These are phyloP conservation scores for Osedax frankpressi DNA, from an alignment of 2,888 invertebrate species.

Conservation along the genomic window DNA sequence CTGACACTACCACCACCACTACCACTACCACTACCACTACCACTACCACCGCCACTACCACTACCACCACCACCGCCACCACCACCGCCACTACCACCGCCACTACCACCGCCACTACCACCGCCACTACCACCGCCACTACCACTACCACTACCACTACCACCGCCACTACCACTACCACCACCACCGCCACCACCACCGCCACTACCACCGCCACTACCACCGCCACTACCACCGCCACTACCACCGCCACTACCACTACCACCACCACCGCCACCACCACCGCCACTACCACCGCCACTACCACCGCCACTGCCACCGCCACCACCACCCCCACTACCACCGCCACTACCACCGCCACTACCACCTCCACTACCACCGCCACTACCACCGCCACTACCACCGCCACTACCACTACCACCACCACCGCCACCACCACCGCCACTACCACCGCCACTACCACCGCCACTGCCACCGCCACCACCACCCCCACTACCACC, in stretches of 20 bases:
- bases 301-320: background rate
- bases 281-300: background rate
- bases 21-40: conserved; percentile 13
- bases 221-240: background rate
- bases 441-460: background rate
- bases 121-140: too few relatives aligned
- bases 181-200: background rate
- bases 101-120: too few relatives aligned
- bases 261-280: conserved; percentile 1
- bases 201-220: background rate
- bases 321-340: too few relatives aligned
- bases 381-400: background rate
- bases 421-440: background rate
- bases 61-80: too few relatives aligned
- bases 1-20: conserved; percentile 6
- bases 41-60: too few relatives aligned
- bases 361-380: too few relatives aligned
- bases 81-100: too few relatives aligned
- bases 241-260: conserved; percentile 10
- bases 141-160: too few relatives aligned
- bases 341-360: too few relatives aligned
- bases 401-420: background rate
- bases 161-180: background rate
- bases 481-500: too few relatives aligned
- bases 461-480: background rate